These are phyloP conservation scores for Epistrophella euchroma DNA, from an alignment of 2,888 invertebrate species.

Conservation along the genomic window DNA sequence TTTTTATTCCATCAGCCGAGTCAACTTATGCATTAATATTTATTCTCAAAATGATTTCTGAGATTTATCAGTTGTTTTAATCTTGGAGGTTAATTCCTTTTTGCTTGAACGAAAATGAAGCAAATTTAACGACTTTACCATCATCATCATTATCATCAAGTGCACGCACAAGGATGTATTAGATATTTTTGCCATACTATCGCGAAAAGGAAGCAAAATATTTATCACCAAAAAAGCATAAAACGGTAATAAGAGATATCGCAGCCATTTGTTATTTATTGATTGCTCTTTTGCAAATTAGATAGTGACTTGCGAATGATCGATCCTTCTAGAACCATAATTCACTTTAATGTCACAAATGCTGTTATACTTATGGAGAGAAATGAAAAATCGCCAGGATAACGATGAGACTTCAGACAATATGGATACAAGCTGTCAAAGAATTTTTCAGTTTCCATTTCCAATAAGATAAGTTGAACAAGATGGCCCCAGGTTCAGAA, in stretches of 20 bases:
- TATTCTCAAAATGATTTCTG: conserved; percentile 22
- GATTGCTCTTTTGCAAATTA: conserved; percentile 39
- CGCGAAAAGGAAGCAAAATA: neutral
- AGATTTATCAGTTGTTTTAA: conserved; percentile 33
- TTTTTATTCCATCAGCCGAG: conserved; percentile 1
- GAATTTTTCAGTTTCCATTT: neutral
- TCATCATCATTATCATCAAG: neutral
- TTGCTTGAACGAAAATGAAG: conserved; percentile 31
- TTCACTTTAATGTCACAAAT: conserved; percentile 31
- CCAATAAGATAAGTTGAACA: neutral
- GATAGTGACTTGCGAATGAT: conserved; percentile 4
- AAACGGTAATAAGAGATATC: conserved; percentile 31
- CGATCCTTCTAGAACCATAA: conserved; percentile 34
- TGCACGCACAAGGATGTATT: conserved; percentile 18
- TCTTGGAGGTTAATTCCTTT: conserved; percentile 37
- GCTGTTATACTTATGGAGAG: neutral
- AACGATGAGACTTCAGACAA: neutral
- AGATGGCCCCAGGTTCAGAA: neutral
- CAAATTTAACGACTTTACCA: conserved; percentile 36
- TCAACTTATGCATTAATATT: conserved; percentile 23
- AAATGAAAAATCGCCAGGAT: conserved; percentile 24
- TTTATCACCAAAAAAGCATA: conserved; percentile 4
- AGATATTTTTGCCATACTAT: conserved; percentile 28
- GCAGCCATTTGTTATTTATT: conserved; percentile 42
- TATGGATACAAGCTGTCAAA: neutral